Conservation (phyloP, 2,797 vertebrate genomes). For the Megalops cyprinoides region DNA sequence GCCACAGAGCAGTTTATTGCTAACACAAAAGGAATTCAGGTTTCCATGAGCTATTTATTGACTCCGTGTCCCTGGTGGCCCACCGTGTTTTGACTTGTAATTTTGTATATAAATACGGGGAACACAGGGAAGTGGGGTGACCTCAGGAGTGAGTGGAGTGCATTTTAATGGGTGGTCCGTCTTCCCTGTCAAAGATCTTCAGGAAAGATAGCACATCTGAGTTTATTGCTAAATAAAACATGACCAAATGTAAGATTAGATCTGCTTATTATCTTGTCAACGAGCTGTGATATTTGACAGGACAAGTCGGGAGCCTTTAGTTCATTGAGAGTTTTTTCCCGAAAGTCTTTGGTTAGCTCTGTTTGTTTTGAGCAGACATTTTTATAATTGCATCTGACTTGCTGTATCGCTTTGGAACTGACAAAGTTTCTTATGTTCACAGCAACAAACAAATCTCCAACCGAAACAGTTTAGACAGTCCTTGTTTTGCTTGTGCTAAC, state of each 20-base stretch:
- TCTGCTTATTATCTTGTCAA: conserved; percentile 16
- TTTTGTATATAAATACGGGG: conserved; percentile 33
- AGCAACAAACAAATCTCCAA: too few relatives aligned
- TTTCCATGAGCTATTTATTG: conserved; percentile 37
- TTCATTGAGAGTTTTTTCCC: not conserved
- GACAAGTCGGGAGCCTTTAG: not conserved
- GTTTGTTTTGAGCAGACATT: not conserved
- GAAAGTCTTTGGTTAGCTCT: not conserved
- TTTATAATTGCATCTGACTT: too few relatives aligned
- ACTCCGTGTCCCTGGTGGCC: conserved; percentile 25
- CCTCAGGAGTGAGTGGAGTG: conserved; percentile 19
- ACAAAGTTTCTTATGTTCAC: too few relatives aligned
- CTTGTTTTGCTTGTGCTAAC: too few relatives aligned
- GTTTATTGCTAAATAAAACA: conserved; percentile 24
- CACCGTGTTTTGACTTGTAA: conserved; percentile 33
- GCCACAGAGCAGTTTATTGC: not conserved
- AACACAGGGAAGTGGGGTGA: conserved; percentile 19
- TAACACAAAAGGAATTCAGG: conserved; percentile 24
- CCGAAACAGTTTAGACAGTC: too few relatives aligned
- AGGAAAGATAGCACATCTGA: conserved; percentile 5
- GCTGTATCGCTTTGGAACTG: too few relatives aligned
- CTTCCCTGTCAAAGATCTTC: conserved; percentile 19
- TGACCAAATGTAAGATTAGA: not conserved
- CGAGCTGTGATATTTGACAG: not conserved
- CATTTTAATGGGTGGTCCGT: conserved; percentile 32